Conservation (phyloP, 64 coral and sea anemone genomes). For the Stichodactyla helianthus region DNA sequence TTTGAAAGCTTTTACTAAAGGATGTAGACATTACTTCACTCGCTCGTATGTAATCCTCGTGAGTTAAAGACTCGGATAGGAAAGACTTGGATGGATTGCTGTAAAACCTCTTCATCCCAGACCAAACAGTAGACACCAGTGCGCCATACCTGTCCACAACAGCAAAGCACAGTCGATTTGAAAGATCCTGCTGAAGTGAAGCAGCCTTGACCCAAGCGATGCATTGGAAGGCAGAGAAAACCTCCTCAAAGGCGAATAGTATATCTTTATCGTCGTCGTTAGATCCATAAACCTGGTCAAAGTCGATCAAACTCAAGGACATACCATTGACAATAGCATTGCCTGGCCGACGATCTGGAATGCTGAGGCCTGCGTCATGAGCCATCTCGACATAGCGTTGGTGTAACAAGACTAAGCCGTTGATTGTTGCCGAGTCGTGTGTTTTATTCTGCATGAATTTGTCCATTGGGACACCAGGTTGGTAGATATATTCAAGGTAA, state of each 20-base stretch:
- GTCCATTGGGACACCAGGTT: not conserved
- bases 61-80: not conserved
- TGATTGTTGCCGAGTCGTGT: not conserved
- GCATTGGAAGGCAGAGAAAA: not conserved
- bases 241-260: not conserved
- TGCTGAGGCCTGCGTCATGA: not conserved
- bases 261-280: not conserved
- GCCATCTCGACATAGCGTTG: not conserved
- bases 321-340: not conserved
- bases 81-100: not conserved
- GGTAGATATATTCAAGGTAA: not conserved
- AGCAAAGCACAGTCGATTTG: conserved; percentile 6
- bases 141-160: not conserved
- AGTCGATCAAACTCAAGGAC: not conserved
- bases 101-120: not conserved
- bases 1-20: not conserved
- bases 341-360: not conserved
- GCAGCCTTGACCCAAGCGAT: not conserved
- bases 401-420: not conserved
- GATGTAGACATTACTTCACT: not conserved
- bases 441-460: not conserved
- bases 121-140: not conserved
- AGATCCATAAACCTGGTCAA: not conserved
- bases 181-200: not conserved
- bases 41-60: not conserved